Percentiles rank a stretch among this genome's conserved stretches.
Conservation (phyloP, 2,888 invertebrate species). For the Papilio elwesi region DNA sequence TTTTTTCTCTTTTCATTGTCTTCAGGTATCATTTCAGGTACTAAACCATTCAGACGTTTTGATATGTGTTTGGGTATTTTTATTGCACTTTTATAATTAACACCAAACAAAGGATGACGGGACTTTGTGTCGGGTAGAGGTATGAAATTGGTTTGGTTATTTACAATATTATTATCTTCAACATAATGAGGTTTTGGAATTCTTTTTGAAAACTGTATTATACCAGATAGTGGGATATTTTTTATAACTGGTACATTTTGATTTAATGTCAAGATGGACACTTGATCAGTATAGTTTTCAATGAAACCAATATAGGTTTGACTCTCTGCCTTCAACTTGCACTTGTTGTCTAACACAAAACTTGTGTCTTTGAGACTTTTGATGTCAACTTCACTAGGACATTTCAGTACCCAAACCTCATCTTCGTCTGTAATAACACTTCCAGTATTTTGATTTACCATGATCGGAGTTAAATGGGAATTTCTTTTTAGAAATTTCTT, state of each 20-base stretch:
- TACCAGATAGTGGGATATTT: conserved; percentile 54
- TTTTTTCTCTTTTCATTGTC: conserved; percentile 54
- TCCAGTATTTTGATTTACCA: conserved; percentile 42
- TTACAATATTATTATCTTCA: conserved; percentile 55
- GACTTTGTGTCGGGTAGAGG: conserved; percentile 71
- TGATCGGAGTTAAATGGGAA: conserved; percentile 51
- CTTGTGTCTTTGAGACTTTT: conserved; percentile 53
- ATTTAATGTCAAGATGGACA: conserved; percentile 51
- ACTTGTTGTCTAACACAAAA: conserved; percentile 58
- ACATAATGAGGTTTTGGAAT: conserved; percentile 65
- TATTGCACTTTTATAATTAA: conserved; percentile 64
- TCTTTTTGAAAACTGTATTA: conserved; percentile 61
- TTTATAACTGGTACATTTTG: conserved; percentile 52
- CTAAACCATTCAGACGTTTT: conserved; percentile 51
- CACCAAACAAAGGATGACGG: conserved; percentile 73
- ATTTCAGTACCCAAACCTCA: conserved; percentile 67
- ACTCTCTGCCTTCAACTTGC: conserved; percentile 66
- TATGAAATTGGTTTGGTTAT: conserved; percentile 62
- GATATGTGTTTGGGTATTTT: conserved; percentile 58
- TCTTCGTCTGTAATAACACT: conserved; percentile 58
- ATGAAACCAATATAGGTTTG: conserved; percentile 61
- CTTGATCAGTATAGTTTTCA: conserved; percentile 47
- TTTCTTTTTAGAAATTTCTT: conserved; percentile 57
- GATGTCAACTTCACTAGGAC: conserved; percentile 61
- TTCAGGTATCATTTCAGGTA: conserved; percentile 38